These are phyloP conservation scores for Monopis laevigella DNA, from an alignment of 2,888 invertebrate species.

Conservation along the genomic window DNA sequence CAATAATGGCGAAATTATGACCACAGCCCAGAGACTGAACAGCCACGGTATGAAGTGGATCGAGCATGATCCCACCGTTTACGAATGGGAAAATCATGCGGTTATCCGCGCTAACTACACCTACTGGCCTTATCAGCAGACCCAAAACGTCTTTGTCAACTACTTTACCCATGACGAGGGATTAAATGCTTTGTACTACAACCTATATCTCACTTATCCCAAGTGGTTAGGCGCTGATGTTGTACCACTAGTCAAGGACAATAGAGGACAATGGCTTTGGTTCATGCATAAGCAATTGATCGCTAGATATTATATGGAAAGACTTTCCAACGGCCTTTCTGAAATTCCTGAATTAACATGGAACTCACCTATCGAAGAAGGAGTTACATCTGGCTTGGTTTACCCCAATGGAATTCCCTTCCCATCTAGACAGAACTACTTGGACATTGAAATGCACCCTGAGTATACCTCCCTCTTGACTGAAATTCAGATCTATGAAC, in stretches of 20 bases:
- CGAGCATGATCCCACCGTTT: constrained; percentile 37
- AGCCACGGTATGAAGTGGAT: constrained; percentile 38
- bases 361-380: constrained; percentile 59
- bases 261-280: constrained; percentile 72
- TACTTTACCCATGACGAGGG: constrained; percentile 81
- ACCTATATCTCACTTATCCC: constrained; percentile 69
- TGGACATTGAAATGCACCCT: constrained; percentile 47
- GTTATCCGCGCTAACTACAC: constrained; percentile 73
- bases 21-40: constrained; percentile 70
- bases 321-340: constrained; percentile 75
- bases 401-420: constrained; percentile 73
- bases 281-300: constrained; percentile 74
- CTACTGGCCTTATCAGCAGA: constrained; percentile 57
- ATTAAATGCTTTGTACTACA: constrained; percentile 73
- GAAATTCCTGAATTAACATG: constrained; percentile 69
- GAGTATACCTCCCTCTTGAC: constrained; percentile 45
- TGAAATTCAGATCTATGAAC: constrained; percentile 58
- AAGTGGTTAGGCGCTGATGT: constrained; percentile 69
- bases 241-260: constrained; percentile 60
- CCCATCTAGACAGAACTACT: constrained; percentile 69
- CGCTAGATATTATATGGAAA: constrained; percentile 79
- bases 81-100: constrained; percentile 50
- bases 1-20: constrained; percentile 73
- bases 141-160: constrained; percentile 65
- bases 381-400: constrained; percentile 71